Percentiles rank a stretch among this genome's conserved stretches.
phyloP scores from a whole-genome alignment of 2,113 vertebrate genomes.

The Hipposideros armiger region DNA sequence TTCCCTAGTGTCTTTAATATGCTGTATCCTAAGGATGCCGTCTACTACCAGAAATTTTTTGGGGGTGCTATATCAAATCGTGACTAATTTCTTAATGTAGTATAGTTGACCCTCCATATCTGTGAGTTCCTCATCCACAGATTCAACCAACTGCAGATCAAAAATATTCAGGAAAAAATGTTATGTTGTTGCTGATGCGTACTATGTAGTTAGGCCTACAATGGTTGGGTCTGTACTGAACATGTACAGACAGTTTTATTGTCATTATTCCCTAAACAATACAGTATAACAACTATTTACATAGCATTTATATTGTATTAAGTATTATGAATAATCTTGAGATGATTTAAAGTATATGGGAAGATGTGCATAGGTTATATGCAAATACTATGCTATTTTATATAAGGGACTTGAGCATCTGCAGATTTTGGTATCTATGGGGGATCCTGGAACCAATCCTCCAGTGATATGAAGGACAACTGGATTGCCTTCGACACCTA shows the following conservation, averaged over 20 bases:
- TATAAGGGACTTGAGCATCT: too few species aligned
- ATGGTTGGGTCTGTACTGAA: too few species aligned
- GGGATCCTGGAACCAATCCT: background rate
- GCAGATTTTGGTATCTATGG: too few species aligned
- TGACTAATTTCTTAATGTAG: background rate
- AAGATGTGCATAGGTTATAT: too few species aligned
- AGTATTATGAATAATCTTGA: too few species aligned
- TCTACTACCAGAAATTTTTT: slow-evolving; percentile 54
- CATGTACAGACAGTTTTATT: too few species aligned
- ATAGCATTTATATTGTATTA: too few species aligned
- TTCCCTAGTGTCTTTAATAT: slow-evolving; percentile 40
- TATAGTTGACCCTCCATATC: background rate
- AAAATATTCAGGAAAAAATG: background rate
- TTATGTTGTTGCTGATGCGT: background rate
- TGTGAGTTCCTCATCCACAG: background rate
- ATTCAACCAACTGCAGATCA: background rate
- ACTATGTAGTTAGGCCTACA: background rate
- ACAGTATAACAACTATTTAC: too few species aligned
- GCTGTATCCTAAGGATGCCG: slow-evolving; percentile 39
- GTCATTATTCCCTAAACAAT: too few species aligned
- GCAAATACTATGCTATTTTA: too few species aligned
- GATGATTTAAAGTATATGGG: too few species aligned
- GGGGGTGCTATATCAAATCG: background rate
- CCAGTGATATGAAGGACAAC: background rate
- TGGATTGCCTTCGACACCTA: background rate